Percentiles rank a stretch among this genome's conserved stretches.
Evolutionary conservation across 2,888 invertebrate genomes (phyloP).

Genomic region (Folsomia candida): DNA sequence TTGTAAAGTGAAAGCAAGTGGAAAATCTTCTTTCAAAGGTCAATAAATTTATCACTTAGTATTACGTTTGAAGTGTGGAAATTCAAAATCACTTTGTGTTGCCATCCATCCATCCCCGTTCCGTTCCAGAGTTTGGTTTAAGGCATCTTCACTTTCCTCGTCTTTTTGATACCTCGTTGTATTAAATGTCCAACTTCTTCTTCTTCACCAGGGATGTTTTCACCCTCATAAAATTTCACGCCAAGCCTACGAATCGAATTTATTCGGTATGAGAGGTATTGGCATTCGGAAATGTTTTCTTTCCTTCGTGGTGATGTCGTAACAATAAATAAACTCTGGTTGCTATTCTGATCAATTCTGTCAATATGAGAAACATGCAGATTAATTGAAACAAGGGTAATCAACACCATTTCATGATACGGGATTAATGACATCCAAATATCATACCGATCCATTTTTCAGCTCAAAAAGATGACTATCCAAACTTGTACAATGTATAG

Average conservation of each 20-base stretch:
- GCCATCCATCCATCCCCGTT: neutral
- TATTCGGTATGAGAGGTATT: neutral
- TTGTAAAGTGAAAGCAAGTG: no score
- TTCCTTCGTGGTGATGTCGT: no score
- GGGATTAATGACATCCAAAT: no score
- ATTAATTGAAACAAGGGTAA: no score
- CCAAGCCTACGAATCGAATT: neutral
- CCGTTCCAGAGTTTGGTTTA: neutral
- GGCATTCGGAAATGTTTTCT: constrained; percentile 1
- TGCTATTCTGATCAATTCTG: no score
- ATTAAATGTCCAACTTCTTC: neutral
- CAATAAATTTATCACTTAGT: constrained; percentile 7
- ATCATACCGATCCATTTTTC: no score
- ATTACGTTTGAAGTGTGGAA: constrained; percentile 11
- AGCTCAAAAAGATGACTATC: no score
- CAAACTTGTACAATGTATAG: no score
- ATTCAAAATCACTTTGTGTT: neutral
- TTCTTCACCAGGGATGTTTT: no score
- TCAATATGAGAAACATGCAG: no score
- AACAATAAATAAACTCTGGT: no score
- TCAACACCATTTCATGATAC: no score
- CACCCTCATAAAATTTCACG: constrained; percentile 3
- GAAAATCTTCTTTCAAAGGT: neutral
- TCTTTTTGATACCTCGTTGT: neutral
- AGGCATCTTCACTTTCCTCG: neutral